Evolutionary conservation across 2,113 vertebrate genomes (phyloP).

Genomic region (Oriolus oriolus): DNA sequence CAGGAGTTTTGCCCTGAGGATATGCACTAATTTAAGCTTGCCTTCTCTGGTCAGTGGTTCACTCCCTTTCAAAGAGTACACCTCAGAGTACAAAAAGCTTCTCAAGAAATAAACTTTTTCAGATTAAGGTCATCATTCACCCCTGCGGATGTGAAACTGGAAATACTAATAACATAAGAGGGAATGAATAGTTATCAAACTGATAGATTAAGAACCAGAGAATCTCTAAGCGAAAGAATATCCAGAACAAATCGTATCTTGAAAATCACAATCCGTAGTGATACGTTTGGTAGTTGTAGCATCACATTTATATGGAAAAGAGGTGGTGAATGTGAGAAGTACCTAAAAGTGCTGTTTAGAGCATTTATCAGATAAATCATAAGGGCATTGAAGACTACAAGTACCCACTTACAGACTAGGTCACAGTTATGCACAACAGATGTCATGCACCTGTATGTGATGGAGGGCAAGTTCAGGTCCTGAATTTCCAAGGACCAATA

Average conservation of each 20-base stretch:
- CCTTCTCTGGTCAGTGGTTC: conserved; percentile 51
- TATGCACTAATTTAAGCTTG: conserved; percentile 57
- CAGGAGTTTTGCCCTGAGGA: conserved; percentile 47
- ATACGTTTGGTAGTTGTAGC: not conserved
- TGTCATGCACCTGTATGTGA: not conserved
- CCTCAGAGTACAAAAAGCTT: conserved; percentile 19
- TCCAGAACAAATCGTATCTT: not conserved
- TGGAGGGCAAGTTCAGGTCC: not conserved
- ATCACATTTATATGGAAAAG: not conserved
- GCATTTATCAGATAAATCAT: not conserved
- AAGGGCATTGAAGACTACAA: not conserved
- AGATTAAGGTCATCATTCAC: conserved; percentile 28
- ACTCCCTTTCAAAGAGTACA: conserved; percentile 32
- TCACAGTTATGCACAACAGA: not conserved
- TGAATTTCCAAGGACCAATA: not conserved
- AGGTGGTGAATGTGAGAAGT: not conserved
- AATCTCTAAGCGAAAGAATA: not conserved
- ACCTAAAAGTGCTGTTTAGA: not conserved
- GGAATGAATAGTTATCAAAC: not conserved
- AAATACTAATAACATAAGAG: not conserved
- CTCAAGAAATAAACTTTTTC: conserved; percentile 23
- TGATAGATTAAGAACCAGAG: not conserved
- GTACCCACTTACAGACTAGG: not conserved
- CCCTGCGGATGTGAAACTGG: not conserved
- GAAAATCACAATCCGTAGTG: not conserved